Base-by-base conservation (phyloP, 2,113 vertebrate genomes). In the Ceyx cyanopectus region DNA sequence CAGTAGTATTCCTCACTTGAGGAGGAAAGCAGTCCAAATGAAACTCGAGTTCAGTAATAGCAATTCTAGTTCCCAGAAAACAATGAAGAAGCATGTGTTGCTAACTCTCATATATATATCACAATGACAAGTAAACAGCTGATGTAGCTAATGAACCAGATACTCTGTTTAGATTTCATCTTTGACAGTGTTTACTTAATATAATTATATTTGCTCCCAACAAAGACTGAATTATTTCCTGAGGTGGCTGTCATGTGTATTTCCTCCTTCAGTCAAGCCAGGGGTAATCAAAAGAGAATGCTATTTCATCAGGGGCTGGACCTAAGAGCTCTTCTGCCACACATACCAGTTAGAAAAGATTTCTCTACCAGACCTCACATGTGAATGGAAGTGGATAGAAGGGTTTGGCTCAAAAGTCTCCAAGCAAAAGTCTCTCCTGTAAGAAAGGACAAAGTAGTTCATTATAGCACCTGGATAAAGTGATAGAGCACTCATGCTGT, bases 151-250 rank as follows among this genome's bases (percentile, higher is more conserved):
- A 94, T 53, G 75, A 96, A 93, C 75, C 78, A 76, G 20, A 46
- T 46, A 79, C 1, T 77, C 57, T 76, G 70, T 87, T 96, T 87
- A 85, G 74, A 90, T 92, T 86, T 92, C 13, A 75, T 40, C 74
- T 90, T 15, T n/a, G 63, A 58, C 81, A 70, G 74, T 87, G 74
- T 93, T 95, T 93, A 85, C 70, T 89, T 46, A 78, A 76, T 23
- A 82, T 45, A 94, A 92, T 70, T 68, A 29, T 69, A 91, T 81
- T 85, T 90, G 73, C 30, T 82, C 53, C 54, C 72, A 82, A 72
- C 32, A 72, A 87, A 90, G 57, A 58, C 30, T 34, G 73, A 89
- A 74, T 90, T 76, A 81, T 81, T 95, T 79, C 74, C 46, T 56
- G 68, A 92, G 18, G 65, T 43, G n/a, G 63, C 84, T 77, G 61